These are phyloP conservation scores for Alloplasta piceator DNA, from an alignment of 2,888 invertebrate genomes.

Conservation along the genomic window DNA sequence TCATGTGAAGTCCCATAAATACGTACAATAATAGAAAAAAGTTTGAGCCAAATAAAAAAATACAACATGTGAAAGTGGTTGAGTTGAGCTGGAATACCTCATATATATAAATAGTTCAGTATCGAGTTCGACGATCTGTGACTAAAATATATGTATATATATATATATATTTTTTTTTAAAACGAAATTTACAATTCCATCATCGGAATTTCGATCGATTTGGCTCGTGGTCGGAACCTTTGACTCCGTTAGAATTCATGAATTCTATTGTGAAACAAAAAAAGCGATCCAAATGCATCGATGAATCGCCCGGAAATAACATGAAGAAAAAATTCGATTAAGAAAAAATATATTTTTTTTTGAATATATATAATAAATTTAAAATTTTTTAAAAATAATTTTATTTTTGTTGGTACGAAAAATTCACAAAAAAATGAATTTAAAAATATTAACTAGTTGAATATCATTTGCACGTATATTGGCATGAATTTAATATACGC, in stretches of 20 bases:
- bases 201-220: conserved; percentile 12
- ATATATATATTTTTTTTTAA: conserved; percentile 1
- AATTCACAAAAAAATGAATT: not conserved
- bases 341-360: too few species aligned
- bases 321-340: not conserved
- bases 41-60: too few species aligned
- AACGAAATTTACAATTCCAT: conserved; percentile 19
- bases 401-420: not conserved
- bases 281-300: not conserved
- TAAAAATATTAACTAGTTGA: not conserved
- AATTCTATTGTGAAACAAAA: conserved; percentile 13
- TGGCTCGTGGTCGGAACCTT: conserved; percentile 9
- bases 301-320: not conserved
- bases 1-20: too few species aligned
- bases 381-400: not conserved
- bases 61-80: too few species aligned
- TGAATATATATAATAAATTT: too few species aligned
- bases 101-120: conserved; percentile 13
- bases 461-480: not conserved
- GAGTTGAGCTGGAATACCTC: too few species aligned
- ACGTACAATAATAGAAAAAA: too few species aligned
- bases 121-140: conserved; percentile 16
- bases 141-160: not conserved
- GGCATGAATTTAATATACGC: conserved; percentile 14
- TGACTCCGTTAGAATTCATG: conserved; percentile 25